Evolutionary conservation across 2,113 vertebrate genomes (phyloP).

Genomic region (Plecotus auritus): DNA sequence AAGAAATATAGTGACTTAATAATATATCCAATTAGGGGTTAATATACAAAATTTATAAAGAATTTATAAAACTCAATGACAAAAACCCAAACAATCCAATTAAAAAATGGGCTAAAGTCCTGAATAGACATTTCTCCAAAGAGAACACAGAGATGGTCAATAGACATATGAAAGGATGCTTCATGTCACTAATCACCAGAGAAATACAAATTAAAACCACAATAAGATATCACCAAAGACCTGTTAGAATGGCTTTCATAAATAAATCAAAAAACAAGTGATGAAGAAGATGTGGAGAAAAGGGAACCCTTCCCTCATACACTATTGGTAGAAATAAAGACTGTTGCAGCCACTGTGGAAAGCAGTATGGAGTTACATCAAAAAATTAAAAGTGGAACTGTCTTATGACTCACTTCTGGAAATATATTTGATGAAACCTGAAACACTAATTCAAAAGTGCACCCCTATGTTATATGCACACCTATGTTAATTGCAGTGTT

Average conservation of each 20-base stretch:
- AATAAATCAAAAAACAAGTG: background rate
- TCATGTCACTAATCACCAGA: background rate
- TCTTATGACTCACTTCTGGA: background rate
- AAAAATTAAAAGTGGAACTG: background rate
- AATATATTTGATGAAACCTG: background rate
- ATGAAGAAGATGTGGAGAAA: background rate
- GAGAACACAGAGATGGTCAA: too few species aligned
- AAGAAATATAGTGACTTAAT: background rate
- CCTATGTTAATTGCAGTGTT: background rate
- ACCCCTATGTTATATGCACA: too few species aligned
- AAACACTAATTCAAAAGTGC: background rate
- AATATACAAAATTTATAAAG: too few species aligned
- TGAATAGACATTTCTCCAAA: too few species aligned
- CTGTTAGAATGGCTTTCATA: background rate
- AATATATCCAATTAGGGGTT: background rate
- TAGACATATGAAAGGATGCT: background rate
- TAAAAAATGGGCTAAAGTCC: too few species aligned
- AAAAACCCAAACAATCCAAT: too few species aligned
- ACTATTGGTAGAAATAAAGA: background rate
- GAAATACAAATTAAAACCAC: background rate
- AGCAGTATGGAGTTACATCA: background rate
- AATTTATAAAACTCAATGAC: too few species aligned
- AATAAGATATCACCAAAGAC: background rate
- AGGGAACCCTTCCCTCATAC: background rate
- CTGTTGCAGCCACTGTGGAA: background rate